Base-by-base conservation (phyloP, 2,888 invertebrate genomes). In the Tenthredo scrophulariae region DNA sequence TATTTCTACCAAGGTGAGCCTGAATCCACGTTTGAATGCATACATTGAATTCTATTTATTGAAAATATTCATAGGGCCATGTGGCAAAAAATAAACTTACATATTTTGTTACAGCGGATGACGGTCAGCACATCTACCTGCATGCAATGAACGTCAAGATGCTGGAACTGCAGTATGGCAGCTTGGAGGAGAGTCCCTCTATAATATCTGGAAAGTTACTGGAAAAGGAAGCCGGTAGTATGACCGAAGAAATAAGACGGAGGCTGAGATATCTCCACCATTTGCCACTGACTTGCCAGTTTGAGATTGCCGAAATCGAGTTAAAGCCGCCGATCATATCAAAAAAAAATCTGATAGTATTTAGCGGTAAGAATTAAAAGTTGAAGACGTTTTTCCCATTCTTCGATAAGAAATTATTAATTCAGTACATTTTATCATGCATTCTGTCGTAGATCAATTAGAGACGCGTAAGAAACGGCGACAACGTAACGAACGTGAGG, bases 121-220 rank as follows among this genome's bases (percentile, higher is more conserved):
- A 98, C 93, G 99, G 99, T 0, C 98, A 98, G 93, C 97, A 98
- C 92, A 96, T 99, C 84, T 99, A 97, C 93, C 94, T 99, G 86
- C 97, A 98, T 93, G 97, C 97, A 18, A 93, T 99, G 89, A 99
- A 99, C 93, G 97, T 97, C 10, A 97, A 97, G 86, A 97, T 99
- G 96, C 93, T 99, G 89, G 97, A 97, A 90, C 96, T 96, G 85
- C 96, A 97, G 85, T 98, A 98, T 94, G 98, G 98, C 9, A 95
- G 95, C 9, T 94, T 99, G 85, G 97, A 97, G 85, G 94, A 96
- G 84, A 97, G 97, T 84, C 99, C 99, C 67, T 94, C 94, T 29
- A 90, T 94, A 2, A 95, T 99, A 84, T 95, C 94, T 2, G 98
- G 97, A 0, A 96, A 95, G 84, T 96, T 99, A 72, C 92, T 99